These are phyloP conservation scores for Myotis vivesi DNA, from an alignment of 2,797 vertebrate species.

Conservation along the genomic window DNA sequence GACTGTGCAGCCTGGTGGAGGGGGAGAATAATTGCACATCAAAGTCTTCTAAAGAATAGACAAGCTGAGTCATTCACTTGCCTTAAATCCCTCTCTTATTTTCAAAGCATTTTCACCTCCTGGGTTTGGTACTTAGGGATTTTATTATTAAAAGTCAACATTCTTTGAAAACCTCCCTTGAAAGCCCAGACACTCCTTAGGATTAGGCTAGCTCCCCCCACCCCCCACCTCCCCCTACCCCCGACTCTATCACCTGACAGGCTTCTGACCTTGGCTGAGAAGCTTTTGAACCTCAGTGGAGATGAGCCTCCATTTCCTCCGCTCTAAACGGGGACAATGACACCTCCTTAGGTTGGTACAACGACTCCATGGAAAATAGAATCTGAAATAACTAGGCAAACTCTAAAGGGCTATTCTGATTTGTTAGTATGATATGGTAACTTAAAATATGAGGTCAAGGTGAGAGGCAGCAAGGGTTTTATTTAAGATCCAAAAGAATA, in stretches of 20 bases:
- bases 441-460: not conserved
- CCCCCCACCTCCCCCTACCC: too few relatives aligned
- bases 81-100: not conserved
- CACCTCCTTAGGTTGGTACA: not conserved
- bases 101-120: conserved; percentile 11
- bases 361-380: not conserved
- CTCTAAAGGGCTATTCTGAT: not conserved
- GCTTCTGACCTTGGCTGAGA: not conserved
- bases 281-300: not conserved
- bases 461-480: not conserved
- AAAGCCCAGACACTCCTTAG: not conserved
- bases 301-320: not conserved
- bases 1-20: not conserved
- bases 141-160: conserved; percentile 61
- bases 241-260: not conserved
- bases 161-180: not conserved
- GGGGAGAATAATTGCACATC: not conserved
- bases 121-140: conserved; percentile 10
- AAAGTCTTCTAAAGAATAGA: conserved; percentile 1
- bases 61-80: not conserved
- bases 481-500: not conserved
- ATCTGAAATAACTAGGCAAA: not conserved
- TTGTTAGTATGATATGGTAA: not conserved
- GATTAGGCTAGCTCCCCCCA: not conserved
- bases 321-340: not conserved